Percentiles rank a stretch among this genome's conserved stretches.
These are phyloP conservation scores for Leptinotarsa juncta DNA, from an alignment of 2,888 invertebrate genomes.

Conservation along the genomic window DNA sequence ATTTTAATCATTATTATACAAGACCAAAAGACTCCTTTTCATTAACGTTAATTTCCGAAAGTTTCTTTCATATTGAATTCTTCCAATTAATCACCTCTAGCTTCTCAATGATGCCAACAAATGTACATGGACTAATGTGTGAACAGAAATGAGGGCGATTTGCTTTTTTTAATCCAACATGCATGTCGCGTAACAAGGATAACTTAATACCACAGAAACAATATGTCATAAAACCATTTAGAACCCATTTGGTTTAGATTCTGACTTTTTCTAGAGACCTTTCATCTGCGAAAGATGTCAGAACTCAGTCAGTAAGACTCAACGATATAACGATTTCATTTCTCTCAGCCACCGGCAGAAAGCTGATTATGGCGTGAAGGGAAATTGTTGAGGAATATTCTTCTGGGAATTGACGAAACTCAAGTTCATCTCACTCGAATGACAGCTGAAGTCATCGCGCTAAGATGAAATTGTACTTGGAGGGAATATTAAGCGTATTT, in stretches of 20 bases:
- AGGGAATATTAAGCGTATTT: conserved; percentile 46
- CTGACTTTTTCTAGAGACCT: conserved; percentile 10
- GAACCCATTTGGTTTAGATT: neutral
- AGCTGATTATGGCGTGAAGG: conserved; percentile 21
- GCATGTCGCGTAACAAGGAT: neutral
- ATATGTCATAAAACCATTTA: neutral
- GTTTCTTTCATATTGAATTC: too few relatives aligned
- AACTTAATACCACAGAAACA: neutral
- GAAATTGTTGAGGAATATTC: conserved; percentile 24
- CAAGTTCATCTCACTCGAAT: conserved; percentile 42
- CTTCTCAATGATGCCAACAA: too few relatives aligned
- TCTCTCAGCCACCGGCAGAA: conserved; percentile 6
- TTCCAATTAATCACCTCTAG: too few relatives aligned
- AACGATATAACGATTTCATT: conserved; percentile 25
- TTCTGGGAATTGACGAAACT: conserved; percentile 30
- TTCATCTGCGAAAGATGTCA: conserved; percentile 24
- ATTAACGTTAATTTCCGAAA: too few relatives aligned
- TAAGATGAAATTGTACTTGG: conserved; percentile 47
- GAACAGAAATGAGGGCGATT: neutral
- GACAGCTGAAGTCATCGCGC: conserved; percentile 43
- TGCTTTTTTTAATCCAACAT: neutral
- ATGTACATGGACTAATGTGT: neutral
- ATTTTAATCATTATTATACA: too few relatives aligned
- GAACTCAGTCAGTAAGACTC: neutral
- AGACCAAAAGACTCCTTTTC: too few relatives aligned